Percentiles rank a stretch among this genome's conserved stretches.
These are phyloP conservation scores for Halcyon chelicuti DNA, from an alignment of 2,797 vertebrate species.

Conservation along the genomic window DNA sequence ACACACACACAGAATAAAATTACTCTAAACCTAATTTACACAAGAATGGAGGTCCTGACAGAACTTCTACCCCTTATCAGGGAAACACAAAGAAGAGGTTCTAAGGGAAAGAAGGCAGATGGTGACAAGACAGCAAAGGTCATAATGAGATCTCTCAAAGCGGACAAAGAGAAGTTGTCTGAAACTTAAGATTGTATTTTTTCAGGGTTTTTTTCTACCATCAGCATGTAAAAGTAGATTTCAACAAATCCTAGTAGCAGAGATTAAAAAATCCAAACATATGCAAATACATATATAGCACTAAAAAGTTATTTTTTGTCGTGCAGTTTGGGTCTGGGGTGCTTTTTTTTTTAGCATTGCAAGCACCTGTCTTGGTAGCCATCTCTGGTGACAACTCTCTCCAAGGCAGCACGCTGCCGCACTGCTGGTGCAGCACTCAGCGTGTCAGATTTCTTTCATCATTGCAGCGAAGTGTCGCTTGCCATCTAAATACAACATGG, in stretches of 20 bases:
- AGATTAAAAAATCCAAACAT: not conserved
- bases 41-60: not conserved
- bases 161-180: not conserved
- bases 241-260: not conserved
- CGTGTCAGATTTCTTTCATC: constrained; percentile 56
- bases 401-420: not conserved
- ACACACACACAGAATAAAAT: not conserved
- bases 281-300: not conserved
- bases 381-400: not conserved
- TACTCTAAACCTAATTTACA: not conserved
- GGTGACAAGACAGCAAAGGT: not conserved
- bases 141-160: not conserved
- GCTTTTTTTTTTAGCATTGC: not conserved
- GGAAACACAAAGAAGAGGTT: not conserved
- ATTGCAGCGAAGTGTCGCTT: constrained; percentile 90
- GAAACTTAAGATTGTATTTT: not conserved
- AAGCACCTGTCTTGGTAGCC: not conserved
- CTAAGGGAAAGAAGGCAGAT: not conserved
- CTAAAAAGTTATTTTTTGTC: not conserved
- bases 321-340: not conserved
- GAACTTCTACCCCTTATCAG: not conserved
- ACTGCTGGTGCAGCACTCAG: not conserved
- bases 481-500: constrained; percentile 97
- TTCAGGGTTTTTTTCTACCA: not conserved
- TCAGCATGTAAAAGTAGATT: not conserved